Conservation (phyloP, 2,797 vertebrate species). For the Coregonus ussuriensis region DNA sequence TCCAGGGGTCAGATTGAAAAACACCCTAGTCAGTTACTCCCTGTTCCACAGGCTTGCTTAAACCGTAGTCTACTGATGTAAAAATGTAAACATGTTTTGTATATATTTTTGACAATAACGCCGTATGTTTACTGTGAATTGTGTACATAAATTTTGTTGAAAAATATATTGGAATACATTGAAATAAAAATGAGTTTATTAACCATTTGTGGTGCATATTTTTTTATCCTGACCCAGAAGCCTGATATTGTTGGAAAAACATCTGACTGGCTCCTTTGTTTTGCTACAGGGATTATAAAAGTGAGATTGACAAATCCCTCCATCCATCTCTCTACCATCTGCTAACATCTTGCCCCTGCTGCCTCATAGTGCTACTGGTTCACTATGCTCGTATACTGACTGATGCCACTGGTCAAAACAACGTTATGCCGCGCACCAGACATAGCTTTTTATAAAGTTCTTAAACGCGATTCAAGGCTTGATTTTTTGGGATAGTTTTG, state of each 20-base stretch:
- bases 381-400: not conserved
- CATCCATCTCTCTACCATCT: not conserved
- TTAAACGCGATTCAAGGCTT: not conserved
- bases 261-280: not conserved
- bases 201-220: not conserved
- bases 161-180: not conserved
- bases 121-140: not conserved
- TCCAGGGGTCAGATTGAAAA: too few relatives aligned
- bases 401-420: not conserved
- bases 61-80: not conserved
- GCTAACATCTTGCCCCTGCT: not conserved
- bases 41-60: not conserved
- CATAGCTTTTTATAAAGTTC: not conserved
- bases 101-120: not conserved
- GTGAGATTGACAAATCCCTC: conserved; percentile 7
- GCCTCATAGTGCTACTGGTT: too few relatives aligned
- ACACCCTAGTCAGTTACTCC: too few relatives aligned
- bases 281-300: conserved; percentile 24
- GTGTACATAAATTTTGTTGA: not conserved
- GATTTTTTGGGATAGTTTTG: not conserved
- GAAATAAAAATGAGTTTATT: not conserved
- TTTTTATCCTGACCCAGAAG: not conserved
- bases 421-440: not conserved
- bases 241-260: not conserved
- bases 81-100: not conserved